Conservation (phyloP, 2,888 invertebrate genomes). For the Epinotia brunnichana region DNA sequence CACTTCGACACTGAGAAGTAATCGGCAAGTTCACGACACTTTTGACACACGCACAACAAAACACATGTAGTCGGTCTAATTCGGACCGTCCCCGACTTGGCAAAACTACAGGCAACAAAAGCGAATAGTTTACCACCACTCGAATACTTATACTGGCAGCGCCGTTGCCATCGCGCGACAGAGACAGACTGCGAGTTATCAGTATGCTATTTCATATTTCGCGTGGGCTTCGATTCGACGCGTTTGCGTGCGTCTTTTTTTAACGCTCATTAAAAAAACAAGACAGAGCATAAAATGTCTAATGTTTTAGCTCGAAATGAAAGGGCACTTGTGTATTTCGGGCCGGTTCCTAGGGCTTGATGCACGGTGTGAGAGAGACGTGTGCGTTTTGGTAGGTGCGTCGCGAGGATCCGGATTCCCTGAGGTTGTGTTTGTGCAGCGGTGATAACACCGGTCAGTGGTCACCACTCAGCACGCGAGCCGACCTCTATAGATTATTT, state of each 20-base stretch:
- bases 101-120: slow-evolving; percentile 69
- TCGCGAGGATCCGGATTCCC: slow-evolving; percentile 75
- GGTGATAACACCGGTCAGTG: slow-evolving; percentile 62
- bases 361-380: slow-evolving; percentile 58
- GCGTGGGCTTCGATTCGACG: slow-evolving; percentile 30
- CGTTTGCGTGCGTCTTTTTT: slow-evolving; percentile 23
- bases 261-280: slow-evolving; percentile 18
- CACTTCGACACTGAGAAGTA: slow-evolving; percentile 49
- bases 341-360: slow-evolving; percentile 38
- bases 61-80: slow-evolving; percentile 63
- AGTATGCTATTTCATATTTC: slow-evolving; percentile 36
- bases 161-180: slow-evolving; percentile 54
- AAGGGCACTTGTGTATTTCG: slow-evolving; percentile 23
- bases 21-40: slow-evolving; percentile 56
- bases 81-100: slow-evolving; percentile 70
- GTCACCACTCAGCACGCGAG: slow-evolving; percentile 58
- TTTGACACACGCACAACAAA: slow-evolving; percentile 63
- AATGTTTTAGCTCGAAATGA: slow-evolving; percentile 12
- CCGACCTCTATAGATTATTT: slow-evolving; percentile 66
- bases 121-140: slow-evolving; percentile 71
- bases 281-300: slow-evolving; percentile 4
- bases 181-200: slow-evolving; percentile 57
- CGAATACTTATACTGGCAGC: slow-evolving; percentile 55
- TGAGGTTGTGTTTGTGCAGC: slow-evolving; percentile 65
- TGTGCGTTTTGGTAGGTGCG: slow-evolving; percentile 54